Evolutionary conservation across 2,797 vertebrate genomes (phyloP), one percentile per base, ranked within the genome.

Genomic region (Intellagama lesueurii): DNA sequence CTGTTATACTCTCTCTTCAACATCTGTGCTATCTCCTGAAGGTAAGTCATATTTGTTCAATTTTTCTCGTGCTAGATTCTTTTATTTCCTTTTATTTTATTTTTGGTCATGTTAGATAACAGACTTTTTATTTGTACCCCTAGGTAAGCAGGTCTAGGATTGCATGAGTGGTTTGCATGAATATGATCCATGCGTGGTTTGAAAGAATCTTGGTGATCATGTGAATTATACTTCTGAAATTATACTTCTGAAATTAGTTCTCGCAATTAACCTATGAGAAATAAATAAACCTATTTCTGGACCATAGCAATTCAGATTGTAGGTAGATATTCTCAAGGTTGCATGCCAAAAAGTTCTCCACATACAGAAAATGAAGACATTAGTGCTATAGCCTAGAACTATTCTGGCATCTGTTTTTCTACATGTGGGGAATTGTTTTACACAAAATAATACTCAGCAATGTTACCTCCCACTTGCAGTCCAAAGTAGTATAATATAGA

Each of bases 371-470:
- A 32, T 19, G 56, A 17, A 28, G 8, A 32, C 24, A 14, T 19
- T 12, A 56, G 22, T 16, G 8, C n/a, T 82, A 17, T 22, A 64
- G 28, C 16, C 26, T 22, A 66, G 14, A 72, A 22, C 28, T 0
- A 72, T 88, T 89, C 9, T 4, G 26, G 28, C 4, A 30, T 88
- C 92, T n/a, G 88, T 3, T 87, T 92, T 93, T 40, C 19, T 87
- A 44, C 66, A 35, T 3, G 19, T 68, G 56, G 30, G 12, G 19
- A 56, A 24, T 35, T 9, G 17, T 64, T 44, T 47, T 78, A 7
- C 30, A 47, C 47, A 11, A 26, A 66, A 66, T 12, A 49, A 1
- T 40, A 5, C 70, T 49, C 40, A n/a, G 4, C 28, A 4, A 60
- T 40, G 49, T 77, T 64, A 44, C 16, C 0, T 32, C 26, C 56